A percentile compares a stretch with the other conserved stretches of the same genome.
Conservation (phyloP, 2,797 vertebrate genomes). For the Dipus sagitta region DNA sequence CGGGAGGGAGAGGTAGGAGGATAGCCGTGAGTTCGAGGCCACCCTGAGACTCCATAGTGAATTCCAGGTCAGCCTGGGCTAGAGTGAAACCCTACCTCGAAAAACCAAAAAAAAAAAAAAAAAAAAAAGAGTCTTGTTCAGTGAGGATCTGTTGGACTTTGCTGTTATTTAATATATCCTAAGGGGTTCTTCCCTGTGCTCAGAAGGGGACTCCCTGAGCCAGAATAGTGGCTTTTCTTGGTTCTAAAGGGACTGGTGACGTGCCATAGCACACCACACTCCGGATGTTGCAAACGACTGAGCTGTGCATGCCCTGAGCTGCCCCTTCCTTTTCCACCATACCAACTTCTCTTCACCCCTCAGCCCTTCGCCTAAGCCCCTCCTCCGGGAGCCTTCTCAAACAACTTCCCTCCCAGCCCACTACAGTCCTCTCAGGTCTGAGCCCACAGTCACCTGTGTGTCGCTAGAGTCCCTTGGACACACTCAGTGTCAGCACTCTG, state of each 20-base stretch:
- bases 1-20: no score
- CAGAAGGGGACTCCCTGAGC: neutral
- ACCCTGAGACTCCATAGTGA: no score
- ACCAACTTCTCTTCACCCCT: neutral
- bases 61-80: no score
- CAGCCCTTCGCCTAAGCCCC: no score
- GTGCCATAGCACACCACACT: rapidly evolving
- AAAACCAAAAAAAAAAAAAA: no score
- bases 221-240: neutral
- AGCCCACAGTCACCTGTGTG: neutral
- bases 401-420: neutral
- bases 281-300: neutral
- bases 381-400: neutral
- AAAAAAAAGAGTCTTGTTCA: neutral
- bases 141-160: neutral
- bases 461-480: neutral
- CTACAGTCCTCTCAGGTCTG: neutral
- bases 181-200: neutral
- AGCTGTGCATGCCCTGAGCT: neutral
- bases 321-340: neutral
- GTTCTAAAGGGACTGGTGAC: neutral
- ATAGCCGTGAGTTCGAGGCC: no score
- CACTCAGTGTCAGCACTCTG: neutral
- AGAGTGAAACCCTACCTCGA: no score
- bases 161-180: neutral